Percentiles rank a stretch among this genome's conserved stretches.
Conservation (phyloP, 2,888 invertebrate species). For the Keiferia lycopersicella region DNA sequence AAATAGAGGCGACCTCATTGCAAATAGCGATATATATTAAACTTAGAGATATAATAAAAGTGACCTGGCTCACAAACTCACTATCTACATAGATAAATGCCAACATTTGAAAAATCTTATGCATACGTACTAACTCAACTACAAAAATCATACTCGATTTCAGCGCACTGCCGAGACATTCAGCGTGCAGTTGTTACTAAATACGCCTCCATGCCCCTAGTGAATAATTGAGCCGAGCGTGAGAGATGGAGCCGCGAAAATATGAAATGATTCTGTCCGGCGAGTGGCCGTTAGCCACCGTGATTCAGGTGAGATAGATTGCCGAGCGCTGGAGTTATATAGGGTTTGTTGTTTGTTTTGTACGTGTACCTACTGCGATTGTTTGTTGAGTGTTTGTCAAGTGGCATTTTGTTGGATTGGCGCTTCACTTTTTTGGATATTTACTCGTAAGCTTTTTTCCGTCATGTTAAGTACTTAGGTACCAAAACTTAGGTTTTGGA, state of each 20-base stretch:
- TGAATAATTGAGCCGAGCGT: conserved; percentile 72
- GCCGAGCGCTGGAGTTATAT: conserved; percentile 33
- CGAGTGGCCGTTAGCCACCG: conserved; percentile 41
- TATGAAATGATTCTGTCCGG: conserved; percentile 73
- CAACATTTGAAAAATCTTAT: too few relatives aligned
- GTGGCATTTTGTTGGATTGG: background rate
- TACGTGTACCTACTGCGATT: background rate
- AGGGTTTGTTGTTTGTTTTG: conserved; percentile 12
- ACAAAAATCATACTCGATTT: conserved; percentile 13
- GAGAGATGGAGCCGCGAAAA: conserved; percentile 72
- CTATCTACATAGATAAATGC: too few relatives aligned
- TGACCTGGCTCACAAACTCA: too few relatives aligned
- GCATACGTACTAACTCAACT: too few relatives aligned
- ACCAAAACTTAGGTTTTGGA: too few relatives aligned
- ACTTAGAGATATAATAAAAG: too few relatives aligned
- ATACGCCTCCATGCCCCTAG: conserved; percentile 43
- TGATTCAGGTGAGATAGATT: conserved; percentile 52
- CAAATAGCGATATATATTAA: too few relatives aligned
- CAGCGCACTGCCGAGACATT: background rate
- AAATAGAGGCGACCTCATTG: too few relatives aligned
- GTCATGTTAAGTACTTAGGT: too few relatives aligned
- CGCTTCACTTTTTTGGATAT: background rate
- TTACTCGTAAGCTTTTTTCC: background rate
- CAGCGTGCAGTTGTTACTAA: background rate
- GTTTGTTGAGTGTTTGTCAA: conserved; percentile 22